These are phyloP conservation scores for Vultur gryphus DNA, from an alignment of 2,797 vertebrate species.

Conservation along the genomic window DNA sequence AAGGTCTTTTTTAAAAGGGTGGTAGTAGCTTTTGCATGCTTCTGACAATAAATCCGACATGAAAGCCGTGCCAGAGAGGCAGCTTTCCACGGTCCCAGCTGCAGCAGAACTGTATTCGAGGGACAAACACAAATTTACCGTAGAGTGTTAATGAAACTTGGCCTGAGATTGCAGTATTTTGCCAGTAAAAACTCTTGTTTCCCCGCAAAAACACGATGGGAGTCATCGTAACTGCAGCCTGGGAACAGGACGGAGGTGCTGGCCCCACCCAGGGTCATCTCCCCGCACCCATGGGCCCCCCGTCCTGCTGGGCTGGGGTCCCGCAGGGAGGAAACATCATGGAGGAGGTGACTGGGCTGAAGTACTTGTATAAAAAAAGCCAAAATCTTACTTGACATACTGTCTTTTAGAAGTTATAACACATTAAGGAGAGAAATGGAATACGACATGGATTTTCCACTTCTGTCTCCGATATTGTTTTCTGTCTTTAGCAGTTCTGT, in stretches of 20 bases:
- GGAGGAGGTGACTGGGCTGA: not conserved
- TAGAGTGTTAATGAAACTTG: not conserved
- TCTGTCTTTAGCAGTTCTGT: not conserved
- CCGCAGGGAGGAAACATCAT: rapidly evolving
- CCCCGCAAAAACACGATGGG: rapidly evolving
- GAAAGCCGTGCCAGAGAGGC: not conserved
- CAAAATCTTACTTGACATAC: not conserved
- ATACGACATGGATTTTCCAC: not conserved
- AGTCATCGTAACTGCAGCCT: not conserved
- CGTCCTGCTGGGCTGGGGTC: not conserved
- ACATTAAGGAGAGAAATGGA: not conserved
- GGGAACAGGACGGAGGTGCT: not conserved
- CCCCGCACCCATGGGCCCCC: not conserved
- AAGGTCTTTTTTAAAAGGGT: not conserved
- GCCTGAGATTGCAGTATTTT: not conserved
- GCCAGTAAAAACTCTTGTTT: not conserved
- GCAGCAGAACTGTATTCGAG: not conserved
- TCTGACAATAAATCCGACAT: not conserved
- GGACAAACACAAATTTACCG: not conserved
- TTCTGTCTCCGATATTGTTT: not conserved
- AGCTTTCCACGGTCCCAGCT: not conserved
- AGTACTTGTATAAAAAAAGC: not conserved
- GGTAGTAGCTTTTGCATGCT: not conserved
- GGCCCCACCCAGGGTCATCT: rapidly evolving
- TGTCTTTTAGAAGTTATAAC: not conserved